phyloP scores from a whole-genome alignment of 2,888 invertebrate genomes.

The Oscheius sp. region DNA sequence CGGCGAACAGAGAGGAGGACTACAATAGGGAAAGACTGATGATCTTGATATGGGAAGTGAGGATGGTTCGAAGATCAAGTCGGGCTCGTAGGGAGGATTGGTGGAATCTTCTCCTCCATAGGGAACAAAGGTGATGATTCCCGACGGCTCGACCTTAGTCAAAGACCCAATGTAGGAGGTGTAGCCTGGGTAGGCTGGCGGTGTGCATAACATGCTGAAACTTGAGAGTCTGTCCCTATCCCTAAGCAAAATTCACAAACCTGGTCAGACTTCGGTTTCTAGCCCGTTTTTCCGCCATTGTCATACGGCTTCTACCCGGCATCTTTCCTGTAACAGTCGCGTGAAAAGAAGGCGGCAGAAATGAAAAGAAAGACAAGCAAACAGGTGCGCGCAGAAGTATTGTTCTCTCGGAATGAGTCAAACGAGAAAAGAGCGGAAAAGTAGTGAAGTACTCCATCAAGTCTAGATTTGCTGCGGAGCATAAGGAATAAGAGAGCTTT shows the following conservation, averaged over 20 bases:
- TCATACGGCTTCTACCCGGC: conserved; percentile 15
- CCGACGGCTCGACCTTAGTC: conserved; percentile 18
- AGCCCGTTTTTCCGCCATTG: conserved; percentile 31
- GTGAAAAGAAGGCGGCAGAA: background rate
- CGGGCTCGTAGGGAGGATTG: background rate
- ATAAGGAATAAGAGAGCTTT: background rate
- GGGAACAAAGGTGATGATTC: conserved; percentile 22
- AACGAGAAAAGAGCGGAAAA: background rate
- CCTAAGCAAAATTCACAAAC: background rate
- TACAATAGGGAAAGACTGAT: conserved; percentile 5
- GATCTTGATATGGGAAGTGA: conserved; percentile 11
- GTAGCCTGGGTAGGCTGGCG: conserved; percentile 30
- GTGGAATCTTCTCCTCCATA: conserved; percentile 20
- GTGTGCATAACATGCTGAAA: conserved; percentile 22
- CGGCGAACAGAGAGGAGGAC: conserved; percentile 32
- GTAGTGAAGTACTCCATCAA: too few species aligned
- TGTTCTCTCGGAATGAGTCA: background rate
- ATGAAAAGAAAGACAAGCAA: background rate
- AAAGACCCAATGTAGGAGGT: conserved; percentile 27
- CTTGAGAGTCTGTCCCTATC: background rate
- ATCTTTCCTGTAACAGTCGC: background rate
- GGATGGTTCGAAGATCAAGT: conserved; percentile 3
- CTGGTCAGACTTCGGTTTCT: conserved; percentile 24
- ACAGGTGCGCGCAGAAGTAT: background rate
- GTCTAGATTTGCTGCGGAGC: background rate